phyloP scores from a whole-genome alignment of 1,140 invertebrate species.

The Psilanteris sp. region DNA sequence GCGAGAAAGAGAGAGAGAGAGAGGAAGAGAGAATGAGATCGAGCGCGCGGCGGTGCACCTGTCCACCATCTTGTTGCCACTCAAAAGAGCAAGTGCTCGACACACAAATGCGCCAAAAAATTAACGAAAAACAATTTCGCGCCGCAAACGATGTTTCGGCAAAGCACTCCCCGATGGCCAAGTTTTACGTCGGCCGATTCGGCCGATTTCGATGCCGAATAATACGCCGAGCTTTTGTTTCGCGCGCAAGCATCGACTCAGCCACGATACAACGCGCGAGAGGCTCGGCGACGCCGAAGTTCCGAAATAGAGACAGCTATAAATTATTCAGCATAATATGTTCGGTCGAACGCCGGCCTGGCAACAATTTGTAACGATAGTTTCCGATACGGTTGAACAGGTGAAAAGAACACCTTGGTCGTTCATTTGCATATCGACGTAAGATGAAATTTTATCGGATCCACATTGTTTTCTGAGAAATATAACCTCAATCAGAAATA shows the following conservation, averaged over 20 bases:
- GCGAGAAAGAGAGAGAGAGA: slow-evolving; percentile 1
- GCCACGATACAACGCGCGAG: background rate
- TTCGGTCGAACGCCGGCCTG: slow-evolving; percentile 1
- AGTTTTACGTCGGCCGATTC: too few relatives aligned
- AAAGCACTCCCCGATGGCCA: too few relatives aligned
- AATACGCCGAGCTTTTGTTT: too few relatives aligned
- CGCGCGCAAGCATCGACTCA: too few relatives aligned
- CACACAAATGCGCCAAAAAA: slow-evolving; percentile 11
- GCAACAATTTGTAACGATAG: slow-evolving; percentile 36
- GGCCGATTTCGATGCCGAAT: too few relatives aligned
- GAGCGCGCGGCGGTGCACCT: slow-evolving; percentile 19
- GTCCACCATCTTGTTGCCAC: slow-evolving; percentile 41
- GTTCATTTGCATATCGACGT: slow-evolving; percentile 38
- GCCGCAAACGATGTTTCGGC: background rate
- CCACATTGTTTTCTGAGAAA: slow-evolving; percentile 15
- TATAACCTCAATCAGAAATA: too few relatives aligned
- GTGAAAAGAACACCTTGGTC: slow-evolving; percentile 48
- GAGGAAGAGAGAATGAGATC: background rate
- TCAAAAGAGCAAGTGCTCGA: slow-evolving; percentile 18
- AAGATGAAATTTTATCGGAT: slow-evolving; percentile 24
- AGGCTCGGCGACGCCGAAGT: background rate
- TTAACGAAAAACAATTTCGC: slow-evolving; percentile 23
- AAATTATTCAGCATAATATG: slow-evolving; percentile 10
- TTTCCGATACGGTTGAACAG: slow-evolving; percentile 47
- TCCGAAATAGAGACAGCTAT: slow-evolving; percentile 22